A percentile compares a stretch with the other conserved stretches of the same genome.
phyloP scores from a whole-genome alignment of 2,113 vertebrate genomes.

The Scopus umbretta region DNA sequence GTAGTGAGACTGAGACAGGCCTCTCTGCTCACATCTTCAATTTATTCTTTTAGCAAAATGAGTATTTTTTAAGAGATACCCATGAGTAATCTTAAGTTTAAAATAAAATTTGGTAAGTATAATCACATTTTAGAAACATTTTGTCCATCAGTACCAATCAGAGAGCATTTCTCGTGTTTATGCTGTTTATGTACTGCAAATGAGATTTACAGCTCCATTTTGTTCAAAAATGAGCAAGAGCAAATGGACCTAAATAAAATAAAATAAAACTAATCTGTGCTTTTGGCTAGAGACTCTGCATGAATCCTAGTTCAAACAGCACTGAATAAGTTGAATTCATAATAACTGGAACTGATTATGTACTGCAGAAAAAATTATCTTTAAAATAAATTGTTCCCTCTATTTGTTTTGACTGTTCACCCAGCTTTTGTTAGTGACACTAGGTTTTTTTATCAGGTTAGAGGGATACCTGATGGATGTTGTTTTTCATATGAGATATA shows the following conservation, averaged over 20 bases:
- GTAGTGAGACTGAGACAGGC: background rate
- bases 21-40: background rate
- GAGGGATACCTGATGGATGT: background rate
- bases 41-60: background rate
- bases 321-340: background rate
- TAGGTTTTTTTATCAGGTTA: background rate
- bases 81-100: background rate
- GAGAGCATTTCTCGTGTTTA: background rate
- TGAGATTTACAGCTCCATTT: constrained; percentile 25
- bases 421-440: background rate
- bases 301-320: background rate
- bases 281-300: constrained; percentile 12
- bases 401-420: background rate
- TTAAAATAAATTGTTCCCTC: background rate
- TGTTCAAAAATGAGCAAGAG: constrained; percentile 14
- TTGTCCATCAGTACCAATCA: background rate
- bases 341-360: background rate
- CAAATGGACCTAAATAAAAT: constrained; percentile 44
- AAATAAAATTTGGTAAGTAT: background rate
- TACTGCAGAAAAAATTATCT: background rate
- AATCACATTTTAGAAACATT: background rate
- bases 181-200: background rate
- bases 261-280: constrained; percentile 27
- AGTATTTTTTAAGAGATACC: background rate
- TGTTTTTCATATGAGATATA: background rate